phyloP scores from a whole-genome alignment of 2,113 vertebrate species.

The Cyphomyrus plagiostoma region DNA sequence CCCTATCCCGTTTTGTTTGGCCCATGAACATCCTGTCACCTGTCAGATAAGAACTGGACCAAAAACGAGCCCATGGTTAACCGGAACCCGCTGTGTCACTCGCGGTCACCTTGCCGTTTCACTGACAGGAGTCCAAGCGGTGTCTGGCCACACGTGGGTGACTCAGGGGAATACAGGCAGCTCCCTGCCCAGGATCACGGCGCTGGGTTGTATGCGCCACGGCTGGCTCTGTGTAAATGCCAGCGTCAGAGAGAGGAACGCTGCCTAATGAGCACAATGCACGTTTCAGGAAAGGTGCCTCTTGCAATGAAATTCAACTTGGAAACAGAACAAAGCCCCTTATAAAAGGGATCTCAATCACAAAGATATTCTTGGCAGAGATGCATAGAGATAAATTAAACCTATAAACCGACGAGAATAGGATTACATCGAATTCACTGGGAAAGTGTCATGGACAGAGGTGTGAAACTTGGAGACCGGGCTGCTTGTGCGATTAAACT shows the following conservation, averaged over 20 bases:
- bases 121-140: neutral
- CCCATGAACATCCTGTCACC: constrained; percentile 31
- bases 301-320: constrained; percentile 25
- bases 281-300: constrained; percentile 22
- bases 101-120: neutral
- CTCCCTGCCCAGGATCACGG: neutral
- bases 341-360: neutral
- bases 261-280: neutral
- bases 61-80: constrained; percentile 39
- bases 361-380: constrained; percentile 20
- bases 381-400: constrained; percentile 26
- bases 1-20: constrained; percentile 28
- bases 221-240: neutral
- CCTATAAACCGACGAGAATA: constrained; percentile 19
- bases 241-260: neutral
- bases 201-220: neutral
- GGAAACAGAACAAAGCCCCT: constrained; percentile 20
- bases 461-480: constrained; percentile 26
- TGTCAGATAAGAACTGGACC: constrained; percentile 30
- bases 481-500: constrained; percentile 17
- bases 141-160: neutral
- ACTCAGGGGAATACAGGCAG: neutral
- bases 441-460: constrained; percentile 23
- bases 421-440: constrained; percentile 32
- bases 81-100: neutral